These are phyloP conservation scores for Heliornis fulica DNA, from an alignment of 2,113 vertebrate species.

Conservation along the genomic window DNA sequence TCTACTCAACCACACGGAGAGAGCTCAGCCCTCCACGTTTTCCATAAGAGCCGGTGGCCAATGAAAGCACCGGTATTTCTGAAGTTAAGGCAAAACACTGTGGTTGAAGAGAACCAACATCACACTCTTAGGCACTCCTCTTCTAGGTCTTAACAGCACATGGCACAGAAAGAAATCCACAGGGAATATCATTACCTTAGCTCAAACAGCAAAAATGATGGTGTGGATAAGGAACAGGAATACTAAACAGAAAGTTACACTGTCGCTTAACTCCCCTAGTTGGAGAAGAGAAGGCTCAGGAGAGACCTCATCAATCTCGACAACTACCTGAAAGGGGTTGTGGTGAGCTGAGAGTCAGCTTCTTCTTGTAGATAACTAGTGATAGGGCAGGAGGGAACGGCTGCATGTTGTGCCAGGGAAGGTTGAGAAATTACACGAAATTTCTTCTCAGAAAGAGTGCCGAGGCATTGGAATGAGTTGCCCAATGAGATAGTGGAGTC, in stretches of 20 bases:
- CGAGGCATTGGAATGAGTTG: too few relatives aligned
- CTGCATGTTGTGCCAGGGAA: too few relatives aligned
- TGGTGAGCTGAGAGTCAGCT: too few relatives aligned
- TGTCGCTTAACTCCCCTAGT: not conserved
- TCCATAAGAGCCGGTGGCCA: not conserved
- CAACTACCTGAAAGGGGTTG: too few relatives aligned
- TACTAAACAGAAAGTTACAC: not conserved
- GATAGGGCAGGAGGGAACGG: too few relatives aligned
- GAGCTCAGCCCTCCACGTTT: not conserved
- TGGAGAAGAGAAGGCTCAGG: too few relatives aligned
- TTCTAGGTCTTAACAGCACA: not conserved
- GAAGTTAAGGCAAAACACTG: not conserved
- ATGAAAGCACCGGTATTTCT: not conserved
- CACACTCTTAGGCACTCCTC: not conserved
- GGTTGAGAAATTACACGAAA: too few relatives aligned
- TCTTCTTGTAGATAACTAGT: too few relatives aligned
- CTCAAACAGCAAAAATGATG: not conserved
- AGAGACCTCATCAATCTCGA: too few relatives aligned
- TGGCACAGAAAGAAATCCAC: not conserved
- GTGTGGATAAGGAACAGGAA: not conserved
- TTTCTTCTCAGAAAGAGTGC: too few relatives aligned
- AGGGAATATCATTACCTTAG: not conserved
- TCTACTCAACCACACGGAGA: not conserved
- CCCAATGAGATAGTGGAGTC: too few relatives aligned
- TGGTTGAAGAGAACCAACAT: not conserved